A percentile compares a stretch with the other conserved stretches of the same genome.
phyloP scores from a whole-genome alignment of 1,140 invertebrate species.

The Drosophila parvula region DNA sequence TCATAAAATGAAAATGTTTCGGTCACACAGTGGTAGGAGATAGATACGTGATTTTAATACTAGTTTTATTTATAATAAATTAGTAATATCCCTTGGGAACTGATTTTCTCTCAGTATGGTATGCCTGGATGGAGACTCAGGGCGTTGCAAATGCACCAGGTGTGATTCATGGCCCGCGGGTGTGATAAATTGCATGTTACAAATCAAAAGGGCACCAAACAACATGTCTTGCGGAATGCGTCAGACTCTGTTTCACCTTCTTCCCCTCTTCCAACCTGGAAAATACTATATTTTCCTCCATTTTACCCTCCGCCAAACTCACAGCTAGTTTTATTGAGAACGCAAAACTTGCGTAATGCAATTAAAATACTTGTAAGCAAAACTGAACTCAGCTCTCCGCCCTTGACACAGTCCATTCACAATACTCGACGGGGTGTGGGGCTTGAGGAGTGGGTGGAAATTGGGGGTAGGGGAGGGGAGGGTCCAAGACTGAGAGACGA shows the following conservation, averaged over 20 bases:
- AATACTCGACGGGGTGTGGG: conserved; percentile 3
- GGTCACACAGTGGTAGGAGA: no score
- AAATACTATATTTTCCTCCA: background rate
- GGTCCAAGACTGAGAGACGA: conserved; percentile 19
- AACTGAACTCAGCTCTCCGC: conserved; percentile 40
- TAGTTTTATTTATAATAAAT: background rate
- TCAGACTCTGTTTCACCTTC: conserved; percentile 14
- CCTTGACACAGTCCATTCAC: conserved; percentile 68
- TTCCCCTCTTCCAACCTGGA: background rate
- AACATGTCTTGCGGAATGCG: conserved; percentile 22
- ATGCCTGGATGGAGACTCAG: conserved; percentile 3
- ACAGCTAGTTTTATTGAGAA: conserved; percentile 54
- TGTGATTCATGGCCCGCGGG: conserved; percentile 56
- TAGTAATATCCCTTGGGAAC: background rate
- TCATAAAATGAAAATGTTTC: no score
- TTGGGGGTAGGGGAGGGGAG: background rate
- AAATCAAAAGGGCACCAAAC: conserved; percentile 30
- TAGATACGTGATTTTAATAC: background rate
- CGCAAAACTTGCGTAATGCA: conserved; percentile 69
- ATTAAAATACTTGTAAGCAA: conserved; percentile 56
- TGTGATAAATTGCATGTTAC: conserved; percentile 61
- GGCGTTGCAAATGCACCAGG: conserved; percentile 38
- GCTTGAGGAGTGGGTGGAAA: background rate
- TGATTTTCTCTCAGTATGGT: background rate
- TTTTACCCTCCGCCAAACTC: background rate